These are phyloP conservation scores for Semotilus atromaculatus DNA, from an alignment of 2,797 vertebrate genomes.

Conservation along the genomic window DNA sequence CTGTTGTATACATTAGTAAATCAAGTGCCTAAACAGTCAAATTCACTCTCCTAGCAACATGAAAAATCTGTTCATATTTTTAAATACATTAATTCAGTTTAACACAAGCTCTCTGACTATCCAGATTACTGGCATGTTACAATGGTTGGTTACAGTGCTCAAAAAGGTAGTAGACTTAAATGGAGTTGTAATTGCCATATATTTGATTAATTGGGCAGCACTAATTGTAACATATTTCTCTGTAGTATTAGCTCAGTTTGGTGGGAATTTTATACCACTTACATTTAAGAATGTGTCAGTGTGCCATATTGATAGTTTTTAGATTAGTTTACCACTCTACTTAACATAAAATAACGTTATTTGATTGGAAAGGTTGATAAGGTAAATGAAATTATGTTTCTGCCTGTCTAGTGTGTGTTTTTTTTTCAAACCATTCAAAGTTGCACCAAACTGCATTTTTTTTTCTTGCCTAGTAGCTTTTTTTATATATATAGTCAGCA, in stretches of 20 bases:
- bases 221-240: background rate
- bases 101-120: background rate
- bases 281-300: background rate
- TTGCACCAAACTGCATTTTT: background rate
- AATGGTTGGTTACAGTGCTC: background rate
- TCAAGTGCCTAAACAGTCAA: background rate
- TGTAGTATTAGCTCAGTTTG: background rate
- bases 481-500: conserved; percentile 6
- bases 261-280: background rate
- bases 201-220: background rate
- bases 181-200: background rate
- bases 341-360: background rate
- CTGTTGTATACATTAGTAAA: background rate
- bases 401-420: background rate
- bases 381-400: background rate
- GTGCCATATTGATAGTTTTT: background rate
- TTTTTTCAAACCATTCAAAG: background rate
- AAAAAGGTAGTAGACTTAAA: background rate
- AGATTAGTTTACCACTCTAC: background rate
- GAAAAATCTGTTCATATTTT: background rate
- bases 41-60: background rate
- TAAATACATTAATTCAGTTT: background rate
- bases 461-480: background rate
- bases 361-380: background rate
- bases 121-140: background rate